Conservation (phyloP, 2,113 vertebrate genomes). For the Gulo gulo region DNA sequence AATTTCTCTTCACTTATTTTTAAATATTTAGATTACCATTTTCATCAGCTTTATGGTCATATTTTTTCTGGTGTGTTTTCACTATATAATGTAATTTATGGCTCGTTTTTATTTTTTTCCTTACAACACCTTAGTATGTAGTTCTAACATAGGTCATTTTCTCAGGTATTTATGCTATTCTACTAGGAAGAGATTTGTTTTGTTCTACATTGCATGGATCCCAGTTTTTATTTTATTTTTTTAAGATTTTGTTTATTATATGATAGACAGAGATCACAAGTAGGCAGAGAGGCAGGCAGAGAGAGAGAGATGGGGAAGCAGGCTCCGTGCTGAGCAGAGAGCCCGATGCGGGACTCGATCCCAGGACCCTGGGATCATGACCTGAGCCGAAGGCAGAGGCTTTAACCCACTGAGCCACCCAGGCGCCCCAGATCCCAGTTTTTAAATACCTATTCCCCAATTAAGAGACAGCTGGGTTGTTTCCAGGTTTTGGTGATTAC, state of each 20-base stretch:
- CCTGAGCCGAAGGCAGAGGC: too few relatives aligned
- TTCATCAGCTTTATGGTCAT: background rate
- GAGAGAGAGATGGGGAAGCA: too few relatives aligned
- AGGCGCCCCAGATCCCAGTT: background rate
- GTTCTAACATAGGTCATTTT: background rate
- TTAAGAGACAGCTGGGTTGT: background rate
- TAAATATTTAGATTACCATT: background rate
- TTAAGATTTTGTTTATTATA: too few relatives aligned
- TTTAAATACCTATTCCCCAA: background rate
- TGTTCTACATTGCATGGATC: background rate
- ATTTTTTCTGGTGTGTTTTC: constrained; percentile 5
- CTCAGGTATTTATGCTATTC: background rate
- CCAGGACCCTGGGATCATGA: too few relatives aligned
- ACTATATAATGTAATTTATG: background rate
- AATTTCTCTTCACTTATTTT: constrained; percentile 7
- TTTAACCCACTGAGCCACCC: too few relatives aligned
- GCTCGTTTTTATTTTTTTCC: background rate
- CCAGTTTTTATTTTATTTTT: too few relatives aligned
- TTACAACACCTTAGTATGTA: background rate
- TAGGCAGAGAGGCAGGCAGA: too few relatives aligned
- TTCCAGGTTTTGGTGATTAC: background rate
- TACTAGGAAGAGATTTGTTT: background rate
- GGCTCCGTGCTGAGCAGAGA: too few relatives aligned
- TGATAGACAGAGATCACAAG: too few relatives aligned
- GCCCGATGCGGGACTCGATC: too few relatives aligned